Percentiles rank a stretch among this genome's conserved stretches.
Conservation (phyloP, 2,113 vertebrate species). For the Rhabdornis inornatus region DNA sequence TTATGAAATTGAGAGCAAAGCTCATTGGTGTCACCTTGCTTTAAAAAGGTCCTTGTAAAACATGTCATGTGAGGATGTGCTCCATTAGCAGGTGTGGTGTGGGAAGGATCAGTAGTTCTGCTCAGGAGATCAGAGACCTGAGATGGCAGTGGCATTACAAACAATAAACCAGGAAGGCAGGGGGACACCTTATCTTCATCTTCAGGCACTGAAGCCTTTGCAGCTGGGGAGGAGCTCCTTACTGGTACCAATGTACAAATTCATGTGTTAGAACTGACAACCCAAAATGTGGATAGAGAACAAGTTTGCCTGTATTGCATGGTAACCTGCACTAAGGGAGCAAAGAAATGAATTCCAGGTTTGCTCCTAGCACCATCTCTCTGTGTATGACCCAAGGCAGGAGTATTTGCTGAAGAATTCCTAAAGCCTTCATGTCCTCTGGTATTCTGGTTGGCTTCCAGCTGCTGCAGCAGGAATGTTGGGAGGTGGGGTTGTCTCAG, state of each 20-base stretch:
- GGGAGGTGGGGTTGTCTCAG: not conserved
- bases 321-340: not conserved
- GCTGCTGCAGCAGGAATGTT: not conserved
- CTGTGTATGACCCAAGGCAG: not conserved
- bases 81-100: not conserved
- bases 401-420: not conserved
- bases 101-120: not conserved
- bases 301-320: not conserved
- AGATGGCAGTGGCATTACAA: accelerated
- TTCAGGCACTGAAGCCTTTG: not conserved
- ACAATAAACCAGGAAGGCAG: not conserved
- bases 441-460: not conserved
- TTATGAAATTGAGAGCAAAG: accelerated
- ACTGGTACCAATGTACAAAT: not conserved
- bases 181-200: accelerated
- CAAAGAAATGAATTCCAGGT: not conserved
- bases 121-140: not conserved
- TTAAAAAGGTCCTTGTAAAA: not conserved
- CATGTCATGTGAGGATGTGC: not conserved
- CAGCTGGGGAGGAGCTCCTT: not conserved
- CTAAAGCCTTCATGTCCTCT: not conserved
- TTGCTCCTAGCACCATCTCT: not conserved
- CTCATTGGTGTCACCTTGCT: not conserved
- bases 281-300: not conserved
- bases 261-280: not conserved